Evolutionary conservation across 2,888 invertebrate species (phyloP).

Genomic region (Epinotia nisella): DNA sequence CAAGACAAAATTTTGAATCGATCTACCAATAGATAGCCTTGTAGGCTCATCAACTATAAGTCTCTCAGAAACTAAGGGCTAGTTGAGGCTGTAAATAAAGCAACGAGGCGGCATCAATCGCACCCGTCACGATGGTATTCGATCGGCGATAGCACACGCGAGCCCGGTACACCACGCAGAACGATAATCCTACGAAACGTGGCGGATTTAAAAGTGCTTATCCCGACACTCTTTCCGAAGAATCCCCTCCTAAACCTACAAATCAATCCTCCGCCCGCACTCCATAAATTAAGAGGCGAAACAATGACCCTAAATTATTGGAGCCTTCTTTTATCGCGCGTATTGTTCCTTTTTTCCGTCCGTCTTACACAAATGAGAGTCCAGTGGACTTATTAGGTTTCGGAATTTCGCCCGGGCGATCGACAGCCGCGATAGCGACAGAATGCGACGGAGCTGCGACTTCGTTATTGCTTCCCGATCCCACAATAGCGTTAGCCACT

Average conservation of each 20-base stretch:
- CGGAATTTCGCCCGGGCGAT: slow-evolving; percentile 77
- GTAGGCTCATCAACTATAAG: slow-evolving; percentile 29
- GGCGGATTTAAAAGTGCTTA: slow-evolving; percentile 69
- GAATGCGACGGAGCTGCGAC: slow-evolving; percentile 52
- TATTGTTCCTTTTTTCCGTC: slow-evolving; percentile 76
- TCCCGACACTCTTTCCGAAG: slow-evolving; percentile 67
- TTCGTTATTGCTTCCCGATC: slow-evolving; percentile 70
- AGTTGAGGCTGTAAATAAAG: slow-evolving; percentile 37
- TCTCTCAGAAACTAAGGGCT: slow-evolving; percentile 24
- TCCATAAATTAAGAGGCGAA: slow-evolving; percentile 82
- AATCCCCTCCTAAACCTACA: slow-evolving; percentile 76
- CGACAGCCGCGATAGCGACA: slow-evolving; percentile 73
- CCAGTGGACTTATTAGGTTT: slow-evolving; percentile 81
- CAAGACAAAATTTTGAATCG: slow-evolving; percentile 1
- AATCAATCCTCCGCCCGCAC: slow-evolving; percentile 82
- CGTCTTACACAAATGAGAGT: slow-evolving; percentile 82
- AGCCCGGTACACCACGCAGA: slow-evolving; percentile 51
- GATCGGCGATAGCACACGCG: slow-evolving; percentile 45
- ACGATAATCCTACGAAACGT: slow-evolving; percentile 52
- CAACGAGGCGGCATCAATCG: slow-evolving; percentile 37
- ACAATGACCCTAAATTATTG: slow-evolving; percentile 84
- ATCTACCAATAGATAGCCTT: slow-evolving; percentile 26
- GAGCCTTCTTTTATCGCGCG: slow-evolving; percentile 76
- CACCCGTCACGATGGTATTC: slow-evolving; percentile 28
- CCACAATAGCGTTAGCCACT: slow-evolving; percentile 66